Percentiles rank a stretch among this genome's conserved stretches.
Evolutionary conservation across 2,888 invertebrate species (phyloP).

Genomic region (Gortyna flavago): DNA sequence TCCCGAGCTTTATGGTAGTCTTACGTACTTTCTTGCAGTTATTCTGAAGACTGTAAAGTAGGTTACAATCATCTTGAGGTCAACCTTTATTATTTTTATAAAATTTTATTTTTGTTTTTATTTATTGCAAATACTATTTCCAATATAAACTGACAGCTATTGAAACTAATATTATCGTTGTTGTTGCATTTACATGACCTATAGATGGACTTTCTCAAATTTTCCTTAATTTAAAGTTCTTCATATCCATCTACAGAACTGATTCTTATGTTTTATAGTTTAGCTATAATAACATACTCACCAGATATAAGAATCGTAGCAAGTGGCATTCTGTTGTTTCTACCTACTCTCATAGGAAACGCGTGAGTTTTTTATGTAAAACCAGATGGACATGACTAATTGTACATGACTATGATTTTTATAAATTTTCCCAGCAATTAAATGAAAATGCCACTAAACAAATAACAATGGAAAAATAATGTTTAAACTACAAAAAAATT

Average conservation of each 20-base stretch:
- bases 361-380: neutral
- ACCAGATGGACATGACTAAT: neutral
- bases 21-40: neutral
- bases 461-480: neutral
- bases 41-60: conserved; percentile 13
- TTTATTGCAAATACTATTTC: neutral
- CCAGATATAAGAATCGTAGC: neutral
- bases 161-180: neutral
- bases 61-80: conserved; percentile 12
- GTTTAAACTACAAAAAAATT: neutral
- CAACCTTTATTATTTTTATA: neutral
- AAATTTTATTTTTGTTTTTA: neutral
- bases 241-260: neutral
- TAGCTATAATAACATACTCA: neutral
- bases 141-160: neutral
- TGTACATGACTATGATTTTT: neutral
- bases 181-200: neutral
- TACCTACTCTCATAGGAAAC: too few relatives aligned
- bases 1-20: neutral
- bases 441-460: neutral
- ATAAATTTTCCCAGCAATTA: neutral
- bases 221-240: neutral
- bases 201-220: neutral
- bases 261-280: neutral
- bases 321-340: neutral